Percentiles rank a stretch among this genome's conserved stretches.
Conservation (phyloP, 2,888 invertebrate species). For the Hydrotaea diabolus region DNA sequence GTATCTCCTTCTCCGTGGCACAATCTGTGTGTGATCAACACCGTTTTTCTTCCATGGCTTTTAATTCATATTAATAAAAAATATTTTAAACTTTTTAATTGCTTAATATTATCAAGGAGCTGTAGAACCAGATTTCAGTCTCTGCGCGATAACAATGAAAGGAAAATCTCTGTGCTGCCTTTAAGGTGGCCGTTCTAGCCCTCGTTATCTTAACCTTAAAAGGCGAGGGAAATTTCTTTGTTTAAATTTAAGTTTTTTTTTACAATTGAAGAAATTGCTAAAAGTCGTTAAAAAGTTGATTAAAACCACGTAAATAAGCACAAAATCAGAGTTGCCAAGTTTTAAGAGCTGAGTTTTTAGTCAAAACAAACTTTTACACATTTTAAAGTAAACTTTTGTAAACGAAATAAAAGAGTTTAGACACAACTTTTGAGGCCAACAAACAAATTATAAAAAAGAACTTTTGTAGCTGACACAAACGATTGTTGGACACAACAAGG, state of each 20-base stretch:
- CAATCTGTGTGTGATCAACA: slow-evolving; percentile 14
- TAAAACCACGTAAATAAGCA: slow-evolving; percentile 13
- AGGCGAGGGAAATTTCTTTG: slow-evolving; percentile 21
- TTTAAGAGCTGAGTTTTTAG: no score
- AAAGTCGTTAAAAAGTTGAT: slow-evolving; percentile 46
- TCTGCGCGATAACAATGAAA: slow-evolving; percentile 29
- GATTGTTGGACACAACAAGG: no score
- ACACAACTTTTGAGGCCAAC: no score
- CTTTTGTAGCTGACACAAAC: no score
- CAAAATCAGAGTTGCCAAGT: slow-evolving; percentile 17
- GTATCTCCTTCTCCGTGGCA: slow-evolving; percentile 6
- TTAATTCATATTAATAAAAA: slow-evolving; percentile 47
- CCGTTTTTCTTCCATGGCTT: slow-evolving; percentile 17
- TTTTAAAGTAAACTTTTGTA: no score
- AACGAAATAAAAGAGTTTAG: no score
- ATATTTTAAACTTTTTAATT: slow-evolving; percentile 64
- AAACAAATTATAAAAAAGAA: no score
- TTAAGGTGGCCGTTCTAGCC: neutral
- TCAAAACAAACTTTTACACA: no score
- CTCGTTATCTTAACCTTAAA: slow-evolving; percentile 7
- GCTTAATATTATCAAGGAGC: slow-evolving; percentile 60
- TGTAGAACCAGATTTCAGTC: slow-evolving; percentile 19
- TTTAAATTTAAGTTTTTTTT: neutral
- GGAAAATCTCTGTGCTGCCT: slow-evolving; percentile 18
- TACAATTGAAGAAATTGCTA: slow-evolving; percentile 44